A percentile compares a stretch with the other conserved stretches of the same genome.
phyloP scores from a whole-genome alignment of 2,888 invertebrate species.

The Drosophila tripunctata region DNA sequence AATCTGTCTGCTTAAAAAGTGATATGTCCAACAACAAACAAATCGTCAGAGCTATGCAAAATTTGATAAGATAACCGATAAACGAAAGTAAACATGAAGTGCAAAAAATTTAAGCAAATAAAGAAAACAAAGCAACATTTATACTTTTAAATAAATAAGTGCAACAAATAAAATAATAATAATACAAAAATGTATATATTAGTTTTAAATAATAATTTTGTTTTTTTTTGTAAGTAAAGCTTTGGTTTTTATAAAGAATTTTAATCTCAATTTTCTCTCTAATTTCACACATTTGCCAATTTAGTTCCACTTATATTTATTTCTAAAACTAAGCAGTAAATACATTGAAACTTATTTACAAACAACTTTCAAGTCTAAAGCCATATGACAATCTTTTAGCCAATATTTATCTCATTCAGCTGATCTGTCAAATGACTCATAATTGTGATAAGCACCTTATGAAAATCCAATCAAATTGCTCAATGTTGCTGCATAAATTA shows the following conservation, averaged over 20 bases:
- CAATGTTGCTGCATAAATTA: constrained; percentile 5
- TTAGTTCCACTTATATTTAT: no score
- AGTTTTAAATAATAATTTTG: no score
- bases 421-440: constrained; percentile 27
- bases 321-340: no score
- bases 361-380: not conserved
- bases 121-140: not conserved
- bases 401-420: not conserved
- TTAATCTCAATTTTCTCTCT: no score
- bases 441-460: constrained; percentile 33
- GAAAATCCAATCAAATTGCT: constrained; percentile 2
- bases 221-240: no score
- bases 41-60: constrained; percentile 13
- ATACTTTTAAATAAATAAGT: not conserved
- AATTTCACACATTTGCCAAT: no score
- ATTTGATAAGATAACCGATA: constrained; percentile 41
- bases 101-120: not conserved
- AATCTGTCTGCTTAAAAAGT: constrained; percentile 18
- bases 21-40: constrained; percentile 22
- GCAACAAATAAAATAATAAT: not conserved
- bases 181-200: no score
- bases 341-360: not conserved
- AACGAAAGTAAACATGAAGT: constrained; percentile 29
- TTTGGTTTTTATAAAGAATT: no score
- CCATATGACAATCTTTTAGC: not conserved